These are phyloP conservation scores for Amphiduros pacificus DNA, from an alignment of 2,888 invertebrate species.

Conservation along the genomic window DNA sequence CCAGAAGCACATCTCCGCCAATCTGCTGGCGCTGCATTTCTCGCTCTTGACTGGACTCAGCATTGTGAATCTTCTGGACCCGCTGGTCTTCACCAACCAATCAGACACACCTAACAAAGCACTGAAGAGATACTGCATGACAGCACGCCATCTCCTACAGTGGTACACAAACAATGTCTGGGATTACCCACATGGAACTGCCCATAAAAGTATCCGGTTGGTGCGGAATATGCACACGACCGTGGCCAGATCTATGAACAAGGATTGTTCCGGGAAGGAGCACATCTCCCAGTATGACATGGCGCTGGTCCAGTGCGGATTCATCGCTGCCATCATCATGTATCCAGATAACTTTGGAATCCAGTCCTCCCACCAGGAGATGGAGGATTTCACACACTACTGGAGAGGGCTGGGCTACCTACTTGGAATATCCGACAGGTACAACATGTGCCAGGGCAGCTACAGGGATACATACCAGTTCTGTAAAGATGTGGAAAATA, in stretches of 20 bases:
- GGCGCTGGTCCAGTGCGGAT: slow-evolving; percentile 84
- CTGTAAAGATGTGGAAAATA: slow-evolving; percentile 42
- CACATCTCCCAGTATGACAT: slow-evolving; percentile 80
- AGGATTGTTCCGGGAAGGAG: slow-evolving; percentile 46
- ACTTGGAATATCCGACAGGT: slow-evolving; percentile 76
- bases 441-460: slow-evolving; percentile 44
- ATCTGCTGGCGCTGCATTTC: slow-evolving; percentile 73
- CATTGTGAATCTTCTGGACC: slow-evolving; percentile 73
- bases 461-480: slow-evolving; percentile 33
- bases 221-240: slow-evolving; percentile 65
- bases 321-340: slow-evolving; percentile 75
- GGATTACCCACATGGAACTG: slow-evolving; percentile 62
- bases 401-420: slow-evolving; percentile 82
- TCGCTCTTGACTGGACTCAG: slow-evolving; percentile 77
- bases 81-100: slow-evolving; percentile 73
- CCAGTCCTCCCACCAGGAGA: slow-evolving; percentile 66
- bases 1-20: slow-evolving; percentile 70
- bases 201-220: slow-evolving; percentile 59
- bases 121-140: slow-evolving; percentile 78
- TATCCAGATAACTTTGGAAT: slow-evolving; percentile 70
- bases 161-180: slow-evolving; percentile 78
- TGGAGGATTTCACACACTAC: slow-evolving; percentile 77
- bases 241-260: slow-evolving; percentile 57
- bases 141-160: slow-evolving; percentile 73
- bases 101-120: slow-evolving; percentile 71